Evolutionary conservation across 2,113 vertebrate species (phyloP), one percentile per base, ranked within the genome.

Genomic region (Cephalopholis sonnerati): DNA sequence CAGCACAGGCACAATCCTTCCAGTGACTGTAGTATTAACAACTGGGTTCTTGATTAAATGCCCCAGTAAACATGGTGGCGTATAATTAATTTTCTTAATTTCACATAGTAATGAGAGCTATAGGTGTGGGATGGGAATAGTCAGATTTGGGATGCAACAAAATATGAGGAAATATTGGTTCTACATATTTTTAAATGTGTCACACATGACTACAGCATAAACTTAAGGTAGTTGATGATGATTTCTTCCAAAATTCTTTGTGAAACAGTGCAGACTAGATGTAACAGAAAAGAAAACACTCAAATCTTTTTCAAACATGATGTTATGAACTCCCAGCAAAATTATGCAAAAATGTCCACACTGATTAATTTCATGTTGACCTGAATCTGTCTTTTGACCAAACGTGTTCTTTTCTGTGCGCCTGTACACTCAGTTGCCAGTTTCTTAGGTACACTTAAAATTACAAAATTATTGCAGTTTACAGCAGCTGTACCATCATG

Each of bases 1-100:
- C 29, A 78, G 55, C 54, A 41, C n/a, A 17, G 53, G 54, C 10
- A 29, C 48, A 83, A 22, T 32, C 32, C 50, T 36, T 17, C 3
- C 25, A 55, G 13, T 27, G 29, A 39, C 27, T 57, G 13, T 4
- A 3, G 72, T n/a, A n/a, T 53, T 53, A 74, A 63, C 73, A 27
- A 70, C 17, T 24, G 17, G 3, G 58, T 51, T 64, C 58, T 50
- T 77, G 3, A 82, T 48, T 81, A 24, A 72, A 48, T 72, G 39
- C 10, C n/a, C 16, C 27, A 57, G 16, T 66, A 66, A 22, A 62
- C 69, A 44, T 2, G 5, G 24, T 18, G 7, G 16, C 32, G 18
- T 63, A 27, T 64, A 29, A 67, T 77, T 77, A 13, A 77, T 82
- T 74, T 55, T 76, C 41, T 65, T 61, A 17, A 68, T 76, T 73